Evolutionary conservation across 2,797 vertebrate genomes (phyloP), one percentile per base, ranked within the genome.

Genomic region (Simalia tracyae): DNA sequence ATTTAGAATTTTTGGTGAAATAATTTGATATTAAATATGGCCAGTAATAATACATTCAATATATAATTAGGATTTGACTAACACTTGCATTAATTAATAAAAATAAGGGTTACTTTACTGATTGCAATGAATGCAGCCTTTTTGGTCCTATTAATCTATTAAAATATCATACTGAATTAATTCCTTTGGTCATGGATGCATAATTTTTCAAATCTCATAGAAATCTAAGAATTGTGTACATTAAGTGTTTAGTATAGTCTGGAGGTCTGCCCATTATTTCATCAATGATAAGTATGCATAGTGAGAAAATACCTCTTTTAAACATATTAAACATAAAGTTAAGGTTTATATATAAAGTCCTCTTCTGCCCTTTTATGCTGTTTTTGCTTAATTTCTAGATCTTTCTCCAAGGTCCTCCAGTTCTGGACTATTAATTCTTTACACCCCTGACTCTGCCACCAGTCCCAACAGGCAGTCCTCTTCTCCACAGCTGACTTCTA

Each of bases 361-460:
- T 11, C 8, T 61, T 46, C 42, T 84, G 17, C 15, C 59, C 4
- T n/a, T n/a, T 11, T 36, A 42, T 31, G 11, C 50, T 24, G 31
- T 92, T 0, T 94, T 4, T 93, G 61, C 89, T 96, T 95, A 87
- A 42, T 72, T 36, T 42, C 11, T 61, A 96, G 31, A 93, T 89
- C 93, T 88, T 15, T 97, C 97, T 81, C 96, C 96, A 7, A 94
- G 93, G 56, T 95, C 97, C 50, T 97, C 95, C 57, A 95, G 89
- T 56, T 91, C 92, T 26, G 97, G 97, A 3, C 93, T 91, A 0
- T 81, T 95, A 15, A 63, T 86, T 8, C 97, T 96, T 85, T 96
- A 97, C 61, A 95, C 95, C 4, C 97, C 97, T 0, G 97, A 98
- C 76, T 36, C 31, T 0, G 97, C 97, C 86, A 97, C 97, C 1